phyloP scores from a whole-genome alignment of 1,140 invertebrate species.

The Trigoniulus corallinus region DNA sequence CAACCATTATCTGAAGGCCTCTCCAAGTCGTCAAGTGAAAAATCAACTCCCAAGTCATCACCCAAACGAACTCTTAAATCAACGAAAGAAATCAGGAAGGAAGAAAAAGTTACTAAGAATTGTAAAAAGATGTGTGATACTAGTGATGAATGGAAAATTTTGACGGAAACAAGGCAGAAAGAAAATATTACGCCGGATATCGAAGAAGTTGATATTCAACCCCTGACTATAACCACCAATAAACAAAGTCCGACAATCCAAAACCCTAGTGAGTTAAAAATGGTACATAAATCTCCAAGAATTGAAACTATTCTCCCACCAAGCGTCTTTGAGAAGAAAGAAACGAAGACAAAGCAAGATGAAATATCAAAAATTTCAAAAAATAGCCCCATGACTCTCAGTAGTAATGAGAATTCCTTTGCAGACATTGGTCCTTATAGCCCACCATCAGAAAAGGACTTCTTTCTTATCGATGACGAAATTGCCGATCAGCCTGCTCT shows the following conservation, averaged over 20 bases:
- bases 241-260: too few species aligned
- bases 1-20: too few species aligned
- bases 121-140: too few species aligned
- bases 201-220: neutral
- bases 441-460: slow-evolving; percentile 7
- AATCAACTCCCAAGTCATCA: too few species aligned
- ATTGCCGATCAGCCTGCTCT: slow-evolving; percentile 76
- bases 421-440: slow-evolving; percentile 3
- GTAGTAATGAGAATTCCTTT: neutral
- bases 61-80: too few species aligned
- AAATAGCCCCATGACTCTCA: neutral
- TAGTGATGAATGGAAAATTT: neutral
- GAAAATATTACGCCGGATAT: neutral
- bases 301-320: neutral
- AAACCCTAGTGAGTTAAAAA: too few species aligned
- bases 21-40: too few species aligned
- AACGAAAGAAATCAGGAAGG: too few species aligned
- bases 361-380: too few species aligned
- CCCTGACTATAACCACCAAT: too few species aligned
- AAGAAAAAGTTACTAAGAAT: too few species aligned
- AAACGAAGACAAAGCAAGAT: neutral
- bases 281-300: neutral
- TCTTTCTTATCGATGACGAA: slow-evolving; percentile 67
- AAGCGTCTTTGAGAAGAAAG: neutral
- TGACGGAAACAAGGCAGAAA: neutral